Evolutionary conservation across 1,140 invertebrate species (phyloP).

Genomic region (Drosophila eugracilis): DNA sequence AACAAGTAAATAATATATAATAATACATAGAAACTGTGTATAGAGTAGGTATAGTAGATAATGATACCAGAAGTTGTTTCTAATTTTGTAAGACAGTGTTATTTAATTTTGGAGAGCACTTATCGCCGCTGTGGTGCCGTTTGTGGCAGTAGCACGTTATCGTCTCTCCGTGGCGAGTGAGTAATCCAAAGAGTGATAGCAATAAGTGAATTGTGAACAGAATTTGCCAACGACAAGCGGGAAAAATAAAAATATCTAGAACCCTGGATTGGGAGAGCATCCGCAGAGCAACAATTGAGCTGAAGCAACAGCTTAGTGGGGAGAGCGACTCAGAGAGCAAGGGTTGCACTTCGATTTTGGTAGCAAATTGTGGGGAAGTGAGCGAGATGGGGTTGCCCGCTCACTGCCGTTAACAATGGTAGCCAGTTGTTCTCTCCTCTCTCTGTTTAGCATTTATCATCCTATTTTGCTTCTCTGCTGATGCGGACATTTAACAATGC

Average conservation of each 20-base stretch:
- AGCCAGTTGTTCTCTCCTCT: conserved; percentile 11
- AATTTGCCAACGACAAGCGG: background rate
- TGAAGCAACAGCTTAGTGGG: conserved; percentile 40
- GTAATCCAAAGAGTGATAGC: conserved; percentile 26
- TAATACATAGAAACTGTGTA: too few species aligned
- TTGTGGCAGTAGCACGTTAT: conserved; percentile 33
- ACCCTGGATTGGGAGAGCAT: background rate
- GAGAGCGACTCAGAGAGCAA: conserved; percentile 36
- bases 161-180: conserved; percentile 26
- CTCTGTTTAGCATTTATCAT: conserved; percentile 23
- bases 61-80: too few species aligned
- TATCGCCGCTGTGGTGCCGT: conserved; percentile 23
- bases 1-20: too few species aligned
- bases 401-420: conserved; percentile 60
- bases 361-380: conserved; percentile 12
- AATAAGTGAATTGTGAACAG: background rate
- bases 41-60: too few species aligned
- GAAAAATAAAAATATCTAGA: background rate
- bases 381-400: background rate
- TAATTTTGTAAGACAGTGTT: conserved; percentile 1
- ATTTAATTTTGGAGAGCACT: conserved; percentile 23
- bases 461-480: conserved; percentile 13
- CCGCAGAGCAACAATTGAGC: conserved; percentile 8
- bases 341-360: conserved; percentile 30
- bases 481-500: conserved; percentile 72